phyloP scores from a whole-genome alignment of 2,797 vertebrate species.

The Fratercula arctica region DNA sequence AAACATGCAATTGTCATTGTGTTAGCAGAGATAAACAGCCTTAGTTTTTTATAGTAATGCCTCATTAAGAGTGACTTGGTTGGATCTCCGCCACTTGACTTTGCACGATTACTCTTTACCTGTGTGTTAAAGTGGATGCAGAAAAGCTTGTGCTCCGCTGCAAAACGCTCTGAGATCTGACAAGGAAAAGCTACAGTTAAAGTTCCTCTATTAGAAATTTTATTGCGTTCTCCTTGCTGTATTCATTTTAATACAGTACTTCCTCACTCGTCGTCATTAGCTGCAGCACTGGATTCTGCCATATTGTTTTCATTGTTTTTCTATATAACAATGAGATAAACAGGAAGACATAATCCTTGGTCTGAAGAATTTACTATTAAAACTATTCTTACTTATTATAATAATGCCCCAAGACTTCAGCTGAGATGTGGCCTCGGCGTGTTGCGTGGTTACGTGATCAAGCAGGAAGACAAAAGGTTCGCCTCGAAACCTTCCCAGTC shows the following conservation, averaged over 20 bases:
- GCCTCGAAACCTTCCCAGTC: accelerated
- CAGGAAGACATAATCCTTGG: background rate
- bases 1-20: constrained; percentile 10
- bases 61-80: background rate
- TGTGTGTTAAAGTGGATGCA: background rate
- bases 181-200: background rate
- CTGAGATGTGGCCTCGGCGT: background rate
- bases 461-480: background rate
- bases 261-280: background rate
- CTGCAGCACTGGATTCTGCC: background rate
- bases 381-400: background rate
- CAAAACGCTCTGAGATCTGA: background rate
- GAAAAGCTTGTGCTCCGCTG: background rate
- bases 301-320: background rate
- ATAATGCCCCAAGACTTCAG: background rate
- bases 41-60: background rate
- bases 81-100: background rate
- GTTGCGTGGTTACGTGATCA: accelerated
- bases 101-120: background rate
- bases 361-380: background rate
- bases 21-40: constrained; percentile 22
- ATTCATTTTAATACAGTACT: background rate
- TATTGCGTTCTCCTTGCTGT: background rate
- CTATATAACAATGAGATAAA: background rate
- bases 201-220: background rate